Base-by-base conservation (phyloP, 2,888 invertebrate species). In the Noctua fimbriata region DNA sequence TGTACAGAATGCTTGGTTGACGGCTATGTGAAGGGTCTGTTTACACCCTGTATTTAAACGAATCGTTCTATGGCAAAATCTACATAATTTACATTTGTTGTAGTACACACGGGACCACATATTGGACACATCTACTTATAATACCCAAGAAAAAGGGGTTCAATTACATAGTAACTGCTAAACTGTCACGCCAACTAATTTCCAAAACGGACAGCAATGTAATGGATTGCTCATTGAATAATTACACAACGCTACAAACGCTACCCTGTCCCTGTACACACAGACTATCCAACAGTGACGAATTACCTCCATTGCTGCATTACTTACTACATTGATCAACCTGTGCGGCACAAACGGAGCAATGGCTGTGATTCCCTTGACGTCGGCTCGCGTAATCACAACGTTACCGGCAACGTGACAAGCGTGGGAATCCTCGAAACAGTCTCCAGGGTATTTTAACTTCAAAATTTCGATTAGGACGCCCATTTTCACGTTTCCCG, bases 391-490 rank as follows among this genome's bases (percentile, higher is more conserved):
- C 36, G 74, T 69, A 78, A 69, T 71, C 73, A 49, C 55, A 63
- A 49, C 60, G 28, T 49, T 76, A n/a, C 63, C 21, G 47, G 67
- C 52, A 66, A 66, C 73, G 74, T 76, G 75, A 71, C 79, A 84
- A 36, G 75, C 67, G 73, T 76, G 66, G 84, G 73, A 73, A 78
- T 87, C 63, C 87, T 76, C 77, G 52, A 65, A 77, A 87, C 65
- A 28, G 77, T 87, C 87, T 84, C 87, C 32, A 73, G 70, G 49
- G 85, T 73, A 76, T 83, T 86, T 83, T 75, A 86, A 86, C 87
- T 86, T 79, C 79, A 87, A 86, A 83, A 77, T 83, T 86, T 79
- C 84, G 79, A 79, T 86, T 86, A 79, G 74, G 21, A 77, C 55
- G 67, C 79, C 77, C 87, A 52, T 85, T 85, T 79, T 74, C 84